Conservation (phyloP, 2,113 vertebrate species). For the Elaphurus davidianus region DNA sequence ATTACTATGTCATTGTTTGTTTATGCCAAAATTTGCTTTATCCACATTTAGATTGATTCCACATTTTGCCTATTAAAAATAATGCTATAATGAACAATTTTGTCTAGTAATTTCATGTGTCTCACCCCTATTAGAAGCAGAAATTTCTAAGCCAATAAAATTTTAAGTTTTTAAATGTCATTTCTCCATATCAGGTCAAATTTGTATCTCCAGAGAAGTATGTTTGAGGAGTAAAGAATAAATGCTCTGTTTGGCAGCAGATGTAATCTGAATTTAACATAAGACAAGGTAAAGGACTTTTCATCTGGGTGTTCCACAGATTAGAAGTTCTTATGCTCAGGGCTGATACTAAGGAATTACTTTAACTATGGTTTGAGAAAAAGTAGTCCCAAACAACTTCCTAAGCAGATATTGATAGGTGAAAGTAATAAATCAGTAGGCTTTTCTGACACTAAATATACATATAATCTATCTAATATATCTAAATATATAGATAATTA, state of each 20-base stretch:
- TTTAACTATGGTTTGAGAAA: background rate
- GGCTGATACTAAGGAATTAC: background rate
- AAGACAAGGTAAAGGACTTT: background rate
- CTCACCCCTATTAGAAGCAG: background rate
- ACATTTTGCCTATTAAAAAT: background rate
- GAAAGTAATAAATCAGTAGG: background rate
- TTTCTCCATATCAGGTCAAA: conserved; percentile 26
- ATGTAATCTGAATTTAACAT: background rate
- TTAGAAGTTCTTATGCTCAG: background rate
- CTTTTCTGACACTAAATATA: background rate
- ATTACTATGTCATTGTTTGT: background rate
- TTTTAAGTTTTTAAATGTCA: background rate
- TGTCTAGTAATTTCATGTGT: background rate
- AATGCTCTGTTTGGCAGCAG: background rate
- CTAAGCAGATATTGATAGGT: background rate
- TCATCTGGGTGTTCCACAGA: background rate
- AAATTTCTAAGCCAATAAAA: background rate
- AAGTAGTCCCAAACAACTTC: background rate
- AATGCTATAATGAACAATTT: background rate
- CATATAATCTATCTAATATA: background rate
- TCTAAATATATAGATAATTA: background rate
- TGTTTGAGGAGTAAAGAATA: background rate
- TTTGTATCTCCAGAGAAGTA: background rate
- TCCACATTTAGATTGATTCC: background rate
- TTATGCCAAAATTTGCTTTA: background rate